phyloP scores from a whole-genome alignment of 2,888 invertebrate species.

The Dryobotodes eremita region DNA sequence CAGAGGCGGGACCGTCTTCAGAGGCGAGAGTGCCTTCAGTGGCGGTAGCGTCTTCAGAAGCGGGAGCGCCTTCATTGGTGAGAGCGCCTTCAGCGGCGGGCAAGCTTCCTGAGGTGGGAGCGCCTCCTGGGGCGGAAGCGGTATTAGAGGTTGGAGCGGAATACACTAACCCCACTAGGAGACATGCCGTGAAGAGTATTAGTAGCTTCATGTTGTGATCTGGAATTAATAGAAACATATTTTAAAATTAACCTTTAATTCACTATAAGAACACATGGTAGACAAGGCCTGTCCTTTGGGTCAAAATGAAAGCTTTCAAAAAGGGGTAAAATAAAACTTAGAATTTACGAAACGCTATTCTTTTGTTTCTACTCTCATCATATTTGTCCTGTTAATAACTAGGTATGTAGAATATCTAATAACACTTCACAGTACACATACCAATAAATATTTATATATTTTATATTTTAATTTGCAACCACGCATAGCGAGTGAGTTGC shows the following conservation, averaged over 20 bases:
- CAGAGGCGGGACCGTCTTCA: background rate
- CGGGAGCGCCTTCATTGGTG: slow-evolving; percentile 50
- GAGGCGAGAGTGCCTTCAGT: slow-evolving; percentile 22
- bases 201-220: slow-evolving; percentile 64
- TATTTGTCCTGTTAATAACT: too few relatives aligned
- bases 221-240: slow-evolving; percentile 42
- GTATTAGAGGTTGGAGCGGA: slow-evolving; percentile 66
- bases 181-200: slow-evolving; percentile 58
- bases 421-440: too few relatives aligned
- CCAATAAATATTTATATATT: too few relatives aligned
- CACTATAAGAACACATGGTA: too few relatives aligned
- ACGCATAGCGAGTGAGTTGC: too few relatives aligned
- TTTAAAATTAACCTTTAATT: background rate
- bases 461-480: too few relatives aligned
- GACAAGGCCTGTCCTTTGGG: background rate
- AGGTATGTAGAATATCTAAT: too few relatives aligned
- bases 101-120: slow-evolving; percentile 12
- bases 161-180: slow-evolving; percentile 66
- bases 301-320: background rate
- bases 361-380: background rate
- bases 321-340: background rate
- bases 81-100: slow-evolving; percentile 41
- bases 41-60: slow-evolving; percentile 54
- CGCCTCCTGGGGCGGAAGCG: background rate
- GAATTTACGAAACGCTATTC: background rate